Percentiles rank a stretch among this genome's conserved stretches.
Conservation (phyloP, 2,888 invertebrate genomes). For the Euclidia mi region DNA sequence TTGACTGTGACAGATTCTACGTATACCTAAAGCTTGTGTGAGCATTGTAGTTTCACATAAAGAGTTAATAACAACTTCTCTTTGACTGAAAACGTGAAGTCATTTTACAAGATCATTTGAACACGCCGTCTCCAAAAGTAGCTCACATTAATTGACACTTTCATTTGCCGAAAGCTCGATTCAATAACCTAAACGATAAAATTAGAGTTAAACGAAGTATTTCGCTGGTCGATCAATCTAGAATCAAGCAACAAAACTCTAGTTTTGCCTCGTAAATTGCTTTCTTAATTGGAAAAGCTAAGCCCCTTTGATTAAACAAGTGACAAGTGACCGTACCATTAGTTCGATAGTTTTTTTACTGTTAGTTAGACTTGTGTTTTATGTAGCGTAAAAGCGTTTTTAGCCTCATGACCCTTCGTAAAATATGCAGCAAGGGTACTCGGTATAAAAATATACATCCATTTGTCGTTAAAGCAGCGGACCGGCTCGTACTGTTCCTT, state of each 20-base stretch:
- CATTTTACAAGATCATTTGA: too few species aligned
- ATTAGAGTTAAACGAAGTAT: too few species aligned
- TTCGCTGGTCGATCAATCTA: not conserved
- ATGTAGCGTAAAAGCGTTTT: conserved; percentile 65
- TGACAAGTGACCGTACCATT: conserved; percentile 45
- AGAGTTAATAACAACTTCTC: too few species aligned
- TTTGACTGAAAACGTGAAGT: too few species aligned
- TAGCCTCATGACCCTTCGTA: conserved; percentile 63
- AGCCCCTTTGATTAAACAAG: conserved; percentile 45
- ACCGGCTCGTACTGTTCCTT: conserved; percentile 14
- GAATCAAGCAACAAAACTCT: not conserved
- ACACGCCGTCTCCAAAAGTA: too few species aligned
- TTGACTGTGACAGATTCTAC: too few species aligned
- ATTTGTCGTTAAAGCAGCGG: conserved; percentile 51
- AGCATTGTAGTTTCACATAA: too few species aligned
- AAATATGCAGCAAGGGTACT: conserved; percentile 62
- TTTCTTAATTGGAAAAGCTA: conserved; percentile 48
- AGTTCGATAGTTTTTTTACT: conserved; percentile 44
- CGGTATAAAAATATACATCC: conserved; percentile 58
- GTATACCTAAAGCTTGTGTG: too few species aligned
- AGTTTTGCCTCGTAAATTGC: conserved; percentile 25
- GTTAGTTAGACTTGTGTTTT: conserved; percentile 51
- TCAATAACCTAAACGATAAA: too few species aligned
- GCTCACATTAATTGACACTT: too few species aligned
- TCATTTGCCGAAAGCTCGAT: too few species aligned